Percentiles rank a stretch among this genome's conserved stretches.
phyloP scores from a whole-genome alignment of 2,113 vertebrate species.

The Ursus arctos region DNA sequence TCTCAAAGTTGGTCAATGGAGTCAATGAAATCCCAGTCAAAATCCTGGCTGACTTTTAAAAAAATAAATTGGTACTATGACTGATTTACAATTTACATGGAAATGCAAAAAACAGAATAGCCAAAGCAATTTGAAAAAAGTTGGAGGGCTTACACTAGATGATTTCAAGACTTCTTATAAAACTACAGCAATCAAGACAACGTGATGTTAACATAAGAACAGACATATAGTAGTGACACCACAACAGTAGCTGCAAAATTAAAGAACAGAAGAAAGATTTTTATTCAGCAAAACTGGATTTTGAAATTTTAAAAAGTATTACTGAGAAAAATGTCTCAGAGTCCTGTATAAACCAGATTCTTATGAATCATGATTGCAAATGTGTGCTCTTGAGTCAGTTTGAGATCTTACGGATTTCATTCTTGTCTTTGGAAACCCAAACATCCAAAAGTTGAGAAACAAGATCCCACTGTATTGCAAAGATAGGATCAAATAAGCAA shows the following conservation, averaged over 20 bases:
- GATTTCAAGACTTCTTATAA: not conserved
- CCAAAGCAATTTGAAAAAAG: not conserved
- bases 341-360: not conserved
- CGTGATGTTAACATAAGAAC: not conserved
- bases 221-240: not conserved
- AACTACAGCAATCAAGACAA: not conserved
- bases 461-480: constrained; percentile 20
- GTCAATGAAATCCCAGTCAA: not conserved
- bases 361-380: not conserved
- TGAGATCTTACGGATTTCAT: constrained; percentile 22
- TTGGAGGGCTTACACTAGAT: not conserved
- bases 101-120: constrained; percentile 28
- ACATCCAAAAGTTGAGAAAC: constrained; percentile 57
- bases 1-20: not conserved
- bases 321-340: not conserved
- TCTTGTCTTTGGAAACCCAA: constrained; percentile 48
- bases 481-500: constrained; percentile 55
- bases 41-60: not conserved
- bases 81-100: constrained; percentile 19
- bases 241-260: constrained; percentile 9
- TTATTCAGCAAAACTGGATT: constrained; percentile 44
- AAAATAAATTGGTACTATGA: constrained; percentile 9
- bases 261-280: constrained; percentile 28
- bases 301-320: not conserved
- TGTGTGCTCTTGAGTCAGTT: not conserved